phyloP scores from a whole-genome alignment of 2,113 vertebrate genomes.

The Campylomormyrus tamandua region DNA sequence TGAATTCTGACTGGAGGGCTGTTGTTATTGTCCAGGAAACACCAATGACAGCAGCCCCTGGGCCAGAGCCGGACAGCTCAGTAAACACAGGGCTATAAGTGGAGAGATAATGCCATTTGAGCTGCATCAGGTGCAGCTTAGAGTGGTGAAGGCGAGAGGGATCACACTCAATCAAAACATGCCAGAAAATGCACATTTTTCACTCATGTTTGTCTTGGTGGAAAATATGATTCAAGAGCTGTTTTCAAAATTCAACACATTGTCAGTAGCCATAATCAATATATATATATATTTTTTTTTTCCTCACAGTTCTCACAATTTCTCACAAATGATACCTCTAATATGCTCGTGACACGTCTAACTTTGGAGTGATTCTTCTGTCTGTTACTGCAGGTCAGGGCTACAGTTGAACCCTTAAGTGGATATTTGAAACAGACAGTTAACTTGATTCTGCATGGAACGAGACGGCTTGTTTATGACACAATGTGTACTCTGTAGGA shows the following conservation, averaged over 20 bases:
- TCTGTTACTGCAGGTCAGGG: neutral
- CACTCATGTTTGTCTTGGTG: neutral
- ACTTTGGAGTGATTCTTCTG: neutral
- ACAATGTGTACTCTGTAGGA: neutral
- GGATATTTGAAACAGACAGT: neutral
- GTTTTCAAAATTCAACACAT: neutral
- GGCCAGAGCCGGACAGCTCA: neutral
- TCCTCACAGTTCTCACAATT: neutral
- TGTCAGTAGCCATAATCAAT: neutral
- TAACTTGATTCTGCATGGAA: neutral
- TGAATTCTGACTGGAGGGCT: constrained; percentile 2
- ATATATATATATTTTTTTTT: neutral
- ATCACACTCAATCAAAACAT: neutral
- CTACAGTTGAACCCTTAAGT: neutral
- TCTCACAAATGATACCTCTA: neutral
- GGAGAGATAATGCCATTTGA: constrained; percentile 39
- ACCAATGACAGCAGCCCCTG: neutral
- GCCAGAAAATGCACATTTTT: neutral
- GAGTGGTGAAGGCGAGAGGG: constrained; percentile 14
- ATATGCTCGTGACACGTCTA: neutral
- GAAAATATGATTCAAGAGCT: neutral
- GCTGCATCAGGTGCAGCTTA: constrained; percentile 33
- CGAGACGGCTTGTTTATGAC: neutral
- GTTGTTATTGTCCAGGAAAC: neutral
- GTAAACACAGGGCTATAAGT: constrained; percentile 34